Conservation (phyloP, 2,113 vertebrate genomes). For the Eubucco bourcierii region DNA sequence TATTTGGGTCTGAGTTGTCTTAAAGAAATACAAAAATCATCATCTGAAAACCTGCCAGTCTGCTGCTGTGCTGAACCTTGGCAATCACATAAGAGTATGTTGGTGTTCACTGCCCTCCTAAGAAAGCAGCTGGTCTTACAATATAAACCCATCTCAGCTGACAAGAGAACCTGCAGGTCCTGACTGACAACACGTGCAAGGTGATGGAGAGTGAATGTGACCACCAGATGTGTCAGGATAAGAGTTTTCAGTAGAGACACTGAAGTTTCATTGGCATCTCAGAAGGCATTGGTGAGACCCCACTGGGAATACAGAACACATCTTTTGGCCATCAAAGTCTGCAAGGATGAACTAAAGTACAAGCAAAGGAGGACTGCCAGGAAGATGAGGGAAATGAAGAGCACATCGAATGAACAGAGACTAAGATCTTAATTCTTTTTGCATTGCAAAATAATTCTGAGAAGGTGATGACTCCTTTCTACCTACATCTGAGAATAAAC, state of each 20-base stretch:
- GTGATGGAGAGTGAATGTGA: background rate
- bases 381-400: background rate
- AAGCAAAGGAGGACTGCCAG: background rate
- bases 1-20: background rate
- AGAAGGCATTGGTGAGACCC: background rate
- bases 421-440: background rate
- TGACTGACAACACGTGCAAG: background rate
- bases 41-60: background rate
- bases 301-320: background rate
- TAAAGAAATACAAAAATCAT: background rate
- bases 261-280: background rate
- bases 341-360: background rate
- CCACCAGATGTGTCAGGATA: background rate
- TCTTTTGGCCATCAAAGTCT: background rate
- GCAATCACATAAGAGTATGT: background rate
- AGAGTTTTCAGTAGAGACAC: background rate
- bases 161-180: background rate
- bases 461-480: background rate
- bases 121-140: background rate
- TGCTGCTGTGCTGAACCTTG: background rate
- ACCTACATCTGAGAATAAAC: slow-evolving; percentile 18
- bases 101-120: background rate
- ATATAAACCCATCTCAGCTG: background rate
- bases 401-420: background rate
- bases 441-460: background rate